These are phyloP conservation scores for Zaprionus inermis DNA, from an alignment of 1,140 invertebrate species.

Conservation along the genomic window DNA sequence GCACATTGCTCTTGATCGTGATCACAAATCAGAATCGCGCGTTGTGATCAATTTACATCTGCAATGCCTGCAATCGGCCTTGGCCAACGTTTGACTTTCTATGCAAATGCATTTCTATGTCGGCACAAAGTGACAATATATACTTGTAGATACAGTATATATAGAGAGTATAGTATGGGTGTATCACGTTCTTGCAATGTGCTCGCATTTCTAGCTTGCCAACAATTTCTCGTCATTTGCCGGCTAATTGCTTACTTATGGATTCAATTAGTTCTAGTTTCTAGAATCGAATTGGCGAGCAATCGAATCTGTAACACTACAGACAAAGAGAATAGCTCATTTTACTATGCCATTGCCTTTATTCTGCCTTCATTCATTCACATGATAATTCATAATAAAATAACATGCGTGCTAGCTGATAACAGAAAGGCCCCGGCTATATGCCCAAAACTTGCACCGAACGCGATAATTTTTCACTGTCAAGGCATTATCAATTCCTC, in stretches of 20 bases:
- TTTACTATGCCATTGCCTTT: neutral
- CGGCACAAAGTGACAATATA: neutral
- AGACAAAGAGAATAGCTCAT: neutral
- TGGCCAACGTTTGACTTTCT: slow-evolving; percentile 46
- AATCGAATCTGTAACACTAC: neutral
- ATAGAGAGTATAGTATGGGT: neutral
- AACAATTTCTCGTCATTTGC: slow-evolving; percentile 24
- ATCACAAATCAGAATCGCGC: slow-evolving; percentile 51
- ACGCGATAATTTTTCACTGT: slow-evolving; percentile 24
- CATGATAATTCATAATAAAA: neutral
- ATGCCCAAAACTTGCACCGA: slow-evolving; percentile 13
- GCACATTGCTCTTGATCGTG: slow-evolving; percentile 55
- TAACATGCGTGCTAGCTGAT: neutral
- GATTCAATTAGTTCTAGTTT: slow-evolving; percentile 12
- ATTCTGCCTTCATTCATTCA: neutral
- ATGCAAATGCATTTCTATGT: slow-evolving; percentile 36
- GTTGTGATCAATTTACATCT: slow-evolving; percentile 55
- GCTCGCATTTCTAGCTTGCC: slow-evolving; percentile 15
- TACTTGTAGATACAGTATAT: neutral
- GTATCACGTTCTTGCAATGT: slow-evolving; percentile 15
- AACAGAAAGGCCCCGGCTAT: slow-evolving; percentile 21
- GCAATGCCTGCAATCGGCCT: slow-evolving; percentile 29
- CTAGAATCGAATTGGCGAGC: slow-evolving; percentile 7
- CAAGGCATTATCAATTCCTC: slow-evolving; percentile 19
- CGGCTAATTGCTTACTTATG: slow-evolving; percentile 39